Conservation (phyloP, 2,113 vertebrate genomes). For the Panthera uncia region DNA sequence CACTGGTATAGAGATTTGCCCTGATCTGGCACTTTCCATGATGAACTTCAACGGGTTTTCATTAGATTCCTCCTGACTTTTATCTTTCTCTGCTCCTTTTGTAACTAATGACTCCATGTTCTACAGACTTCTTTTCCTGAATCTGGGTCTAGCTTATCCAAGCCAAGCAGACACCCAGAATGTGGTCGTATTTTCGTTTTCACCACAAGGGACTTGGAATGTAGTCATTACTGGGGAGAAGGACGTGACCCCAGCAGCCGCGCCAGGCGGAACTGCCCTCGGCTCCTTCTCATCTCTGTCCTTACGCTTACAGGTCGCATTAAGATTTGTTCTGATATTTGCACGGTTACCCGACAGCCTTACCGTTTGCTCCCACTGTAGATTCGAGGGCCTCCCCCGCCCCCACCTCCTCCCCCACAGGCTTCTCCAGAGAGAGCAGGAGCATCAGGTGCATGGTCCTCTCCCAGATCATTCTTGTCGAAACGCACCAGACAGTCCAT, state of each 20-base stretch:
- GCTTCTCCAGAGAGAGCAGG: not conserved
- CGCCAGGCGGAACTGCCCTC: not conserved
- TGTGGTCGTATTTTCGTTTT: too few relatives aligned
- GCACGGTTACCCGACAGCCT: not conserved
- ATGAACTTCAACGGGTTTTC: not conserved
- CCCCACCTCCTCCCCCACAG: too few relatives aligned
- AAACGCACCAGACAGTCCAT: not conserved
- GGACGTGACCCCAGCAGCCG: not conserved
- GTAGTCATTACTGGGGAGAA: not conserved
- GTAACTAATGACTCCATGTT: not conserved
- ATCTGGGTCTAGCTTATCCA: not conserved
- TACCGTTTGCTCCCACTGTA: not conserved
- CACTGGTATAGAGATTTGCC: not conserved
- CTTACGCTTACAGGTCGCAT: not conserved
- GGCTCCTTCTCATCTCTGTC: not conserved
- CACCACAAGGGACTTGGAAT: not conserved
- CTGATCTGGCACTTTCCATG: not conserved
- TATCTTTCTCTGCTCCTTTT: not conserved
- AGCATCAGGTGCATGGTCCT: too few relatives aligned
- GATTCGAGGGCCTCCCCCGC: not conserved
- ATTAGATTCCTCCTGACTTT: not conserved
- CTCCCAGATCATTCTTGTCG: not conserved
- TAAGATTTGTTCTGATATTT: not conserved
- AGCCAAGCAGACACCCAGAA: not conserved
- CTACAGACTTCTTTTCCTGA: not conserved